Conservation (phyloP, 2,888 invertebrate species). For the Leucoptera coffeella region DNA sequence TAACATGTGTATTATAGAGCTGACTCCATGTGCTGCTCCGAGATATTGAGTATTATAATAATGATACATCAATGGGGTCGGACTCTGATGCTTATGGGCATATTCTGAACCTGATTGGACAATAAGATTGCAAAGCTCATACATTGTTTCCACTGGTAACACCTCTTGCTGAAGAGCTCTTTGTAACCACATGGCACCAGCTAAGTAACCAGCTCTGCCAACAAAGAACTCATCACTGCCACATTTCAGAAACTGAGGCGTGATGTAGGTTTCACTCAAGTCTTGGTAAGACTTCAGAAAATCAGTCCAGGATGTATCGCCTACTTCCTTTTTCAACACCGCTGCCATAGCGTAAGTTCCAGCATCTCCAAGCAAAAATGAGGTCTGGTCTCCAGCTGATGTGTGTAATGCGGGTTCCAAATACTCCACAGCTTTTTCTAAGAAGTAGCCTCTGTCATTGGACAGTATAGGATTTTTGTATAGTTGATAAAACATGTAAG, state of each 20-base stretch:
- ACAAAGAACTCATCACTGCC: constrained; percentile 82
- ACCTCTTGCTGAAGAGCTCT: constrained; percentile 42
- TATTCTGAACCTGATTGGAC: constrained; percentile 68
- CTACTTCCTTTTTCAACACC: constrained; percentile 49
- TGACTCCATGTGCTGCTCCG: constrained; percentile 58
- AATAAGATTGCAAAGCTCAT: constrained; percentile 62
- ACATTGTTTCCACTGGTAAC: constrained; percentile 38
- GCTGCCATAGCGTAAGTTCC: constrained; percentile 71
- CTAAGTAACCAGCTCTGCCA: constrained; percentile 77
- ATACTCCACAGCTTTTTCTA: constrained; percentile 58
- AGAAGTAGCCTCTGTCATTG: constrained; percentile 29
- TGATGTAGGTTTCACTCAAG: constrained; percentile 21
- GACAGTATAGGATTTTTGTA: constrained; percentile 47
- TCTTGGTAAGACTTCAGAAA: constrained; percentile 28
- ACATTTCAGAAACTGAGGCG: constrained; percentile 49
- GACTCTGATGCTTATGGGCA: constrained; percentile 45
- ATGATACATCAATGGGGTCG: constrained; percentile 68
- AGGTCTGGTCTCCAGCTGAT: constrained; percentile 55
- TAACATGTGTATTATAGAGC: constrained; percentile 54
- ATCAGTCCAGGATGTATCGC: constrained; percentile 24
- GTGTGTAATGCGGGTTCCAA: constrained; percentile 56
- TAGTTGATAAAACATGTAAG: constrained; percentile 71
- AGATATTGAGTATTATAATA: constrained; percentile 70
- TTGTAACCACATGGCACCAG: constrained; percentile 68
- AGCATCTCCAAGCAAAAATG: constrained; percentile 73